Evolutionary conservation across 1,140 invertebrate species (phyloP), one percentile per base, ranked within the genome.

Genomic region (Drosophila repleta): DNA sequence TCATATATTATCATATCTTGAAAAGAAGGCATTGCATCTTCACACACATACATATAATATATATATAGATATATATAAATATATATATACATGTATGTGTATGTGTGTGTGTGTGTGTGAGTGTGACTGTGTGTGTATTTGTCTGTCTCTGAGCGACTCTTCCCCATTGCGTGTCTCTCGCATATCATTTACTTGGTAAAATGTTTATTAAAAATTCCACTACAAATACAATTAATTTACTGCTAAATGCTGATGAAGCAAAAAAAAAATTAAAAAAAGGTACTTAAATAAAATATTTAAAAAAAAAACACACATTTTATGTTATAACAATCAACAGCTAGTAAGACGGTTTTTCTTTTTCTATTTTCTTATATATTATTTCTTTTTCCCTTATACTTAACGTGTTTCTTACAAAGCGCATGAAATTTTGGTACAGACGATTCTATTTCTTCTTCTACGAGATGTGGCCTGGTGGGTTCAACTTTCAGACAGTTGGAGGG

Each of bases 21-120:
- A 82, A 79, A 77, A 77, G 79, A 82, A 82, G 64, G 79, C 74
- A 66, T 60, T 52, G 51, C 62, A 63, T 70, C 21, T 53, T 15
- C 58, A 17, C 29, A 21, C 45, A 48, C 57, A 26, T 57, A 39
- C 3, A 8, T 17, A 17, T 43, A 13, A 24, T 15, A 26, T 66
- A 21, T 72, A 11, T 39, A 26, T 66, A 24, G 41, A 17, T 56
- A n/a, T 48, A 13, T 39, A 3, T 37, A 39, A 56, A 17, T 57
- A n/a, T 48, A 21, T 48, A 29, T 62, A 52, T 51, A 32, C 18
- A 48, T 43, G 4, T 41, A 7, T 39, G 37, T 39, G 1, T 15
- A 13, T 39, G 13, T 39, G 37, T 39, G 39, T 15, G 39, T 41
- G 39, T 41, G 13, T 41, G 39, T 41, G 39, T 41, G 13, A n/a